Evolutionary conservation across 2,113 vertebrate species (phyloP).

Genomic region (Perognathus longimembris): DNA sequence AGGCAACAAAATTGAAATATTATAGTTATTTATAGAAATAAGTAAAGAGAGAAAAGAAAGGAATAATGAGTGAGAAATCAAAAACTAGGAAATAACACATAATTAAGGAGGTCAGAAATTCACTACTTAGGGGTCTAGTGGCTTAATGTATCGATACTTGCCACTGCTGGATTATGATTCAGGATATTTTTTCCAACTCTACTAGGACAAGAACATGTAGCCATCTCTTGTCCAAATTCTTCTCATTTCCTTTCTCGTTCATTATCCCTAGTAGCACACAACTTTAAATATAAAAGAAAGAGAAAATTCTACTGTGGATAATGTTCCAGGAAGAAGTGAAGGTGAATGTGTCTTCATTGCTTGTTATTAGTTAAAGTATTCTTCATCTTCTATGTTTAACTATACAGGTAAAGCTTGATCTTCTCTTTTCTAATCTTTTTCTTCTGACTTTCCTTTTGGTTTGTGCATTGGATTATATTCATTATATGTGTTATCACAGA

Average conservation of each 20-base stretch:
- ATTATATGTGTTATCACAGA: background rate
- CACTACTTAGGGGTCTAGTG: background rate
- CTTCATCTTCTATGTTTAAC: background rate
- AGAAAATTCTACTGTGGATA: background rate
- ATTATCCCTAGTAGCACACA: background rate
- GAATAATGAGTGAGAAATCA: background rate
- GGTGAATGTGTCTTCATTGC: background rate
- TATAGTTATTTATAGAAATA: background rate
- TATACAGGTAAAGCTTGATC: background rate
- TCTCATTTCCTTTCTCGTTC: conserved; percentile 24
- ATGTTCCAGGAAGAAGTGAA: background rate
- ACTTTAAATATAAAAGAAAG: background rate
- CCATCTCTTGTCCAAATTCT: background rate
- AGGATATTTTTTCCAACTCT: background rate
- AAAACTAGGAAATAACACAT: background rate
- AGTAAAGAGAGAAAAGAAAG: background rate
- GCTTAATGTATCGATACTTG: background rate
- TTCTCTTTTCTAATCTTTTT: background rate
- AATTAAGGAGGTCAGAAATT: background rate
- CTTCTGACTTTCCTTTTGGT: background rate
- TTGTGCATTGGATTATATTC: background rate
- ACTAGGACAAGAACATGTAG: conserved; percentile 12
- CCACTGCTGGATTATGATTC: background rate
- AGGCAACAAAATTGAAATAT: background rate
- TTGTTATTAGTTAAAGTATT: background rate